Percentiles rank a stretch among this genome's conserved stretches.
Evolutionary conservation across 2,797 vertebrate species (phyloP).

Genomic region (Periophthalmus magnuspinnatus): DNA sequence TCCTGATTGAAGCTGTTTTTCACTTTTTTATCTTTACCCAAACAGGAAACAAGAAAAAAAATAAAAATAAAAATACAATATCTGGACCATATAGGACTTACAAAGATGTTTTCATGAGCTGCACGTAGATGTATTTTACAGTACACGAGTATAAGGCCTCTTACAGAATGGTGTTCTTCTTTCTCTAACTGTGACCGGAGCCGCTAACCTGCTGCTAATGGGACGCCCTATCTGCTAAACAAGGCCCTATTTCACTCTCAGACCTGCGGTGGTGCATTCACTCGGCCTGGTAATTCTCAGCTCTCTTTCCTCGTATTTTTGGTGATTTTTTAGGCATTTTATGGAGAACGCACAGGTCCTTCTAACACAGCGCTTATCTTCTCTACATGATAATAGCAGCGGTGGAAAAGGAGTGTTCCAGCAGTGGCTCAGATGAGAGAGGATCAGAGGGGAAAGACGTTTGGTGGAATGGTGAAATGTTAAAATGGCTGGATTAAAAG

Average conservation of each 20-base stretch:
- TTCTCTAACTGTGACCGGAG: constrained; percentile 15
- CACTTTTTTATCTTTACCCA: too few species aligned
- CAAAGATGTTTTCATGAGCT: too few species aligned
- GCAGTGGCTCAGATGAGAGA: constrained; percentile 21
- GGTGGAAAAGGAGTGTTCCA: constrained; percentile 35
- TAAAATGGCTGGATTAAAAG: too few species aligned
- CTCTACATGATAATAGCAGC: constrained; percentile 57
- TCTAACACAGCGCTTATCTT: constrained; percentile 39
- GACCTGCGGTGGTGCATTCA: constrained; percentile 38
- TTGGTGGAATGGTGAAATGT: too few species aligned
- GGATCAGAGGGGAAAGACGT: not conserved
- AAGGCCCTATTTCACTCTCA: constrained; percentile 35
- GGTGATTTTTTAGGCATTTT: constrained; percentile 12
- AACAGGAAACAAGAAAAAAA: too few species aligned
- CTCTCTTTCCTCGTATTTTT: constrained; percentile 31
- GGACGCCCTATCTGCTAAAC: constrained; percentile 50
- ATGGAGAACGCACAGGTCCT: constrained; percentile 23
- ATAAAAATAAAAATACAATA: too few species aligned
- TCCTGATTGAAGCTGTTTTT: too few species aligned
- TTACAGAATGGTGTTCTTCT: constrained; percentile 23
- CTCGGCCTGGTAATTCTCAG: constrained; percentile 51
- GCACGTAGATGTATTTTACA: too few species aligned
- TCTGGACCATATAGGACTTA: too few species aligned
- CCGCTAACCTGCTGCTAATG: constrained; percentile 53
- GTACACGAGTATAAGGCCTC: not conserved